Evolutionary conservation across 2,888 invertebrate genomes (phyloP), one percentile per base, ranked within the genome.

Genomic region (Helleia helle): DNA sequence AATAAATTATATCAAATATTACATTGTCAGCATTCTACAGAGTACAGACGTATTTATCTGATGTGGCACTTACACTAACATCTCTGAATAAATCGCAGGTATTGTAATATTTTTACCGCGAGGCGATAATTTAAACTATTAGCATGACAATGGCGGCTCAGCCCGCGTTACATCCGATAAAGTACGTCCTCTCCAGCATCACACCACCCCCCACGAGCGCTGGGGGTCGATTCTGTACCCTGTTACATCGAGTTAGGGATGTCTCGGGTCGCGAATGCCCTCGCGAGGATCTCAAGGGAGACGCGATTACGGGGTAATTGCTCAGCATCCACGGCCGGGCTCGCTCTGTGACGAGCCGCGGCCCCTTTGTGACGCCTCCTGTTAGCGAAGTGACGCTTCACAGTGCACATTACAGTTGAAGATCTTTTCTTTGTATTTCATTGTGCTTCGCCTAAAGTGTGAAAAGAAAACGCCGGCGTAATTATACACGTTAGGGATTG

Each of bases 221-320:
- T 22, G 22, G 3, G 8, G 2, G 8, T 7, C 5, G 7, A 22
- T 22, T 22, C 22, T 4, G 7, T 22, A 22, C 22, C 6, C 22
- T 22, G 8, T 3, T 6, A 22, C 6, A 22, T 22, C 2, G 6
- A 22, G 3, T 7, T 22, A 3, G 5, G 8, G 22, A 7, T 2
- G 7, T 5, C 5, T 7, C 2, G 22, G 5, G 3, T 6, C 22
- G 22, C 22, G 8, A 22, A 22, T 8, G 8, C 2, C 9, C n/a
- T 17, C 2, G n/a, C 17, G 8, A 9, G 9, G 13, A 22, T 36
- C 25, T 39, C 22, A 5, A 22, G 38, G 28, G 36, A 39, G 22
- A 41, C 44, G 54, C 55, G 52, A 56, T 57, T 48, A 50, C 49
- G 43, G 45, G 51, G 54, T 59, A 58, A 62, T 59, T 59, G 58